These are phyloP conservation scores for Dysmachus trigonus DNA, from an alignment of 2,888 invertebrate species.

Conservation along the genomic window DNA sequence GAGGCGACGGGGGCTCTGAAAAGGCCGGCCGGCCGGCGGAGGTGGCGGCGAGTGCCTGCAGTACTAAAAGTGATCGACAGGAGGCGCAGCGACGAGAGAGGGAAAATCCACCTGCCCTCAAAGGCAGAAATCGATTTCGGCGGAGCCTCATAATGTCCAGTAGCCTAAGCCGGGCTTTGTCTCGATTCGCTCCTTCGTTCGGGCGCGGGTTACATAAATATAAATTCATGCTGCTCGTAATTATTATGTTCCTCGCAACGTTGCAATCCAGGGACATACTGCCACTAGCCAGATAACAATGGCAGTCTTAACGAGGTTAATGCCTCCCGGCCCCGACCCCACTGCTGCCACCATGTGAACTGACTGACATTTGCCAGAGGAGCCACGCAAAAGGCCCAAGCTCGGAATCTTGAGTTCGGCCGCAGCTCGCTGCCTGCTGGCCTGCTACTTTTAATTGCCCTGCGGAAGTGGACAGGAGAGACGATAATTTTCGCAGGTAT, in stretches of 20 bases:
- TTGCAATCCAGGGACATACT: neutral
- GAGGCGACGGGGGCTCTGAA: neutral
- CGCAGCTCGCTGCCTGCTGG: too few species aligned
- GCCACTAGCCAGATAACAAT: neutral
- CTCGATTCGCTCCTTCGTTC: neutral
- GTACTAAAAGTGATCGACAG: neutral
- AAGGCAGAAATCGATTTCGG: slow-evolving; percentile 7
- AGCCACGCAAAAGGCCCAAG: neutral
- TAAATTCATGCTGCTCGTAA: slow-evolving; percentile 20
- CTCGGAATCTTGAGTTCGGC: neutral
- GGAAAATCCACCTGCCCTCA: slow-evolving; percentile 11
- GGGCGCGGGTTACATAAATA: slow-evolving; percentile 8
- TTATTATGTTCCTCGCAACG: neutral
- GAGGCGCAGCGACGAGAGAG: neutral
- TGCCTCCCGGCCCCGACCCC: neutral
- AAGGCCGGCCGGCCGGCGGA: neutral
- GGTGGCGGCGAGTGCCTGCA: neutral
- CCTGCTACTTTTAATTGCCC: neutral
- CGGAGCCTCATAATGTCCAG: neutral
- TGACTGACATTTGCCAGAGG: neutral
- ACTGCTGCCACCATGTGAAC: neutral
- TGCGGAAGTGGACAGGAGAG: neutral
- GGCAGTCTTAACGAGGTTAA: slow-evolving; percentile 21
- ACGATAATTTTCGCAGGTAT: neutral
- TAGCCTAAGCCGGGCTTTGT: neutral